Percentiles rank a stretch among this genome's conserved stretches.
Conservation (phyloP, 1,140 invertebrate genomes). For the Drosophila arawakana region DNA sequence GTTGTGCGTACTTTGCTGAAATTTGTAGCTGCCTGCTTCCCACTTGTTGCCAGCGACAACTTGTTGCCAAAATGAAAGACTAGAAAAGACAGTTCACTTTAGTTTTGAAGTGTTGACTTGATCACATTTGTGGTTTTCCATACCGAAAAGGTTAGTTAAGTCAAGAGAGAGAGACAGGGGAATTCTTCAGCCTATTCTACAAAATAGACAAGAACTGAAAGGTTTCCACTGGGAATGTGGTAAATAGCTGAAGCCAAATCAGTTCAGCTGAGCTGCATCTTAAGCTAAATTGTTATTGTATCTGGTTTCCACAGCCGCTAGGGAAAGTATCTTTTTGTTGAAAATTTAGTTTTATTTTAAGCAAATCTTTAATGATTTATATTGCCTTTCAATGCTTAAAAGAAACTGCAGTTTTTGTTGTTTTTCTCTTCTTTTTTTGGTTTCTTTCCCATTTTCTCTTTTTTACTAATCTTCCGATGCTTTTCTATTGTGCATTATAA, state of each 20-base stretch:
- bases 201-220: constrained; percentile 8
- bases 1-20: constrained; percentile 57
- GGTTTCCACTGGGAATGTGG: constrained; percentile 9
- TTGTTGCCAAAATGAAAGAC: constrained; percentile 34
- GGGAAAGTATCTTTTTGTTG: not conserved
- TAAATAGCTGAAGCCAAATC: constrained; percentile 1
- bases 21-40: constrained; percentile 41
- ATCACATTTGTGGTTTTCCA: constrained; percentile 5
- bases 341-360: no score
- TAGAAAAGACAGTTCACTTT: not conserved
- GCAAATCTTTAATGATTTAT: no score
- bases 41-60: constrained; percentile 43
- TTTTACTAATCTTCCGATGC: no score
- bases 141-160: constrained; percentile 1
- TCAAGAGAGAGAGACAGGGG: not conserved
- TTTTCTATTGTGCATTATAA: no score
- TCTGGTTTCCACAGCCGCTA: not conserved
- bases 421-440: no score
- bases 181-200: not conserved
- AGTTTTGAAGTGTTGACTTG: not conserved
- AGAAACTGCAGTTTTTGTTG: no score
- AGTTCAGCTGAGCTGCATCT: not conserved
- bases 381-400: no score
- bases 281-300: not conserved
- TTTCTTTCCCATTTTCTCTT: no score